Evolutionary conservation across 1,140 invertebrate genomes (phyloP), one percentile per base, ranked within the genome.

Genomic region (Antheraea mylitta): DNA sequence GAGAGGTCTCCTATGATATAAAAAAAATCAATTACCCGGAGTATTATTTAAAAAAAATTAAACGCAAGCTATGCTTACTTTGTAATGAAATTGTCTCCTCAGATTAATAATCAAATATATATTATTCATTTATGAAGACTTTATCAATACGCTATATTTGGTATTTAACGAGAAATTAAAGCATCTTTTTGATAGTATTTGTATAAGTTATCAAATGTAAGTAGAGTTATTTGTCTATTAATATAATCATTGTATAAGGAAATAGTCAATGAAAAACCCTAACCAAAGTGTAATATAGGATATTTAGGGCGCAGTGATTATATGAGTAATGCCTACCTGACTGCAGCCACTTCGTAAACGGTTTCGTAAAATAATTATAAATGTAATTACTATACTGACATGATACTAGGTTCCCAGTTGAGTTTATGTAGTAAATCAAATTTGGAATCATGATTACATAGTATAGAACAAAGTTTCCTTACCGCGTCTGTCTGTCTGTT

Each of bases 271-370:
- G 45, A 53, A 53, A 53, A 53, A 13, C 11, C 1, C 13, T 53
- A 42, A 67, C 64, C 11, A 42, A 9, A 42, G 38, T 42, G 8
- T 42, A 42, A 63, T 42, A 45, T 45, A 61, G 18, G 30, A 38
- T 58, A 67, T 71, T 71, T 58, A 71, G 66, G 37, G 69, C 65
- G 66, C 18, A 22, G 42, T 71, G 38, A 71, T 67, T 71, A 71
- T 64, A 61, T 22, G 36, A 13, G 42, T 45, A 53, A 59, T 45
- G 60, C 63, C 65, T 59, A 59, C 58, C 65, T 71, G 67, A 67
- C 18, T 70, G 38, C 19, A 16, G 60, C 10, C 53, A 53, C 16
- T 53, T 53, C 16, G 45, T 53, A 53, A 53, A 53, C 45, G 16
- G 6, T 53, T 53, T 53, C 45, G 45, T 53, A 53, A 53, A 53